Conservation (phyloP, 2,797 vertebrate genomes). For the Apodemus agrarius region DNA sequence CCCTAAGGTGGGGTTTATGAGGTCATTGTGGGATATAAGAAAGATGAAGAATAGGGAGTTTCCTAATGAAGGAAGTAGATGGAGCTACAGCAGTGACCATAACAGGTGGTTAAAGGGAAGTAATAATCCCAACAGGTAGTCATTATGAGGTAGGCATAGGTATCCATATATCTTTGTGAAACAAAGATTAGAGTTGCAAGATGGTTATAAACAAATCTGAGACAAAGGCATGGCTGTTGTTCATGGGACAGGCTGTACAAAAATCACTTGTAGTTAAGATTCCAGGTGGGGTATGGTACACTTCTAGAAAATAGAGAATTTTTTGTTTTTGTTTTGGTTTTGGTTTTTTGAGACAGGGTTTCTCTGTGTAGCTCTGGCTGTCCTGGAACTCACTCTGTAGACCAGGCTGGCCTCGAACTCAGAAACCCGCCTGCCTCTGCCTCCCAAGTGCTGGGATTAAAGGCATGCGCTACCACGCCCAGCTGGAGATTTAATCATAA, state of each 20-base stretch:
- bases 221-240: not conserved
- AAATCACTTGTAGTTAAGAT: not conserved
- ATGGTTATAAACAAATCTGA: not conserved
- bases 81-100: not conserved
- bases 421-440: no score
- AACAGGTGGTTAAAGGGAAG: not conserved
- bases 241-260: not conserved
- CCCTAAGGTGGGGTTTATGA: not conserved
- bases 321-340: no score
- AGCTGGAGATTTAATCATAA: not conserved
- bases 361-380: no score
- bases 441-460: no score
- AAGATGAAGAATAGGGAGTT: not conserved
- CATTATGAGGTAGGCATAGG: not conserved
- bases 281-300: not conserved
- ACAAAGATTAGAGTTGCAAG: not conserved
- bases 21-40: not conserved
- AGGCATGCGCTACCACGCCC: no score
- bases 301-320: no score
- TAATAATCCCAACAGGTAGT: not conserved
- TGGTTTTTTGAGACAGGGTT: no score
- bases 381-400: no score
- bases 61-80: not conserved
- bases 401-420: no score
- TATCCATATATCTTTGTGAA: not conserved